phyloP scores from a whole-genome alignment of 2,113 vertebrate genomes.

The Mirza zaza region DNA sequence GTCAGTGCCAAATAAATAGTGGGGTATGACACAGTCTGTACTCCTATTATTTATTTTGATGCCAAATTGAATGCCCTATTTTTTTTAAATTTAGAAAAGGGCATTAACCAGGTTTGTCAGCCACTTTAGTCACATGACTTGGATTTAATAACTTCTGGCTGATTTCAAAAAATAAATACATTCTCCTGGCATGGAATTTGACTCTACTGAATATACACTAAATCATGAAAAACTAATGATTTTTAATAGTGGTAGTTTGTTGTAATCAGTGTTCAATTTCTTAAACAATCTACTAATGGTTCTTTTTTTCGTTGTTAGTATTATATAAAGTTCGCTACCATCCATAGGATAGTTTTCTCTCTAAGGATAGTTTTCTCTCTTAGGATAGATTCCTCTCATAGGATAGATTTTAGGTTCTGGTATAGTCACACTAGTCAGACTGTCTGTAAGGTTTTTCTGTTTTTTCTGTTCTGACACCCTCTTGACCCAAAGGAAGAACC shows the following conservation, averaged over 20 bases:
- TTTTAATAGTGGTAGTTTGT: neutral
- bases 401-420: neutral
- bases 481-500: neutral
- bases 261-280: neutral
- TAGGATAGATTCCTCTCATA: too few relatives aligned
- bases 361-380: too few relatives aligned
- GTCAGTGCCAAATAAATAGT: neutral
- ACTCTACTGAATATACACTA: neutral
- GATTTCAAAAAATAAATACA: neutral
- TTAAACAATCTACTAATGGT: neutral
- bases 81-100: neutral
- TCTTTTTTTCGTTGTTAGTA: neutral
- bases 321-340: neutral
- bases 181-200: neutral
- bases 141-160: neutral
- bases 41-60: constrained; percentile 11
- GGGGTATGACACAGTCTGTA: neutral
- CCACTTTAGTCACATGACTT: neutral
- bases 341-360: neutral
- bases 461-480: neutral
- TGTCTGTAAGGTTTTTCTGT: neutral
- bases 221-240: neutral
- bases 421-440: neutral
- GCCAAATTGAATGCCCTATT: neutral
- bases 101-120: neutral